Evolutionary conservation across 2,797 vertebrate genomes (phyloP), one percentile per base, ranked within the genome.

Genomic region (Lacerta viridis): DNA sequence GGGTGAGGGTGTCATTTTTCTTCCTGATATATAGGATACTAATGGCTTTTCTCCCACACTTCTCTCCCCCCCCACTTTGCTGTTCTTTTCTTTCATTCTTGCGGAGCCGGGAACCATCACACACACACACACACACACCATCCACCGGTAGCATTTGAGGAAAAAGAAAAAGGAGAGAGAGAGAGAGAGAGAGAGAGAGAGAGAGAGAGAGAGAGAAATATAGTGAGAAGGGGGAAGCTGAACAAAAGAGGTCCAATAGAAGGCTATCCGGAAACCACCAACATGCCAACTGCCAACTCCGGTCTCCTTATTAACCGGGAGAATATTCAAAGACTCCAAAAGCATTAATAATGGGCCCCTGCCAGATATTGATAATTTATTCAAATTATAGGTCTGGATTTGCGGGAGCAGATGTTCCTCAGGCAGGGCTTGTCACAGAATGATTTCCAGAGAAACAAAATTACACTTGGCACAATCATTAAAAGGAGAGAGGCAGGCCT

Each of bases 291-390:
- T 43, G 0, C 85, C 89, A 94, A 93, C 87, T 95, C 93, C 18
- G 43, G 94, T 96, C 93, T 96, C 96, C 94, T 96, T 96, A 97
- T 97, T 96, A 94, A 96, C 95, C 87, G 92, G 93, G 95, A 96
- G 95, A 96, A 95, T 97, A 96, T 97, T 97, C 95, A 95, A 95
- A 96, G 96, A 96, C 93, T 95, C 93, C 55, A 94, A 50, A 50
- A 92, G 94, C 96, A 96, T 97, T 97, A 97, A 97, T 97, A 97
- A 97, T 1, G 9, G 93, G 93, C 92, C 95, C 86, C 93, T 94
- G 94, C 96, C 96, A 97, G 90, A 93, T 97, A 92, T 94, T 95
- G 95, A 94, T 97, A 97, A 97, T 97, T 97, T 97, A 97, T 97
- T 97, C 96, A 97, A 97, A 96, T 96, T 95, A 96, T 93, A 91